phyloP scores from a whole-genome alignment of 2,888 invertebrate genomes.

The Caenorhabditis panamensis region DNA sequence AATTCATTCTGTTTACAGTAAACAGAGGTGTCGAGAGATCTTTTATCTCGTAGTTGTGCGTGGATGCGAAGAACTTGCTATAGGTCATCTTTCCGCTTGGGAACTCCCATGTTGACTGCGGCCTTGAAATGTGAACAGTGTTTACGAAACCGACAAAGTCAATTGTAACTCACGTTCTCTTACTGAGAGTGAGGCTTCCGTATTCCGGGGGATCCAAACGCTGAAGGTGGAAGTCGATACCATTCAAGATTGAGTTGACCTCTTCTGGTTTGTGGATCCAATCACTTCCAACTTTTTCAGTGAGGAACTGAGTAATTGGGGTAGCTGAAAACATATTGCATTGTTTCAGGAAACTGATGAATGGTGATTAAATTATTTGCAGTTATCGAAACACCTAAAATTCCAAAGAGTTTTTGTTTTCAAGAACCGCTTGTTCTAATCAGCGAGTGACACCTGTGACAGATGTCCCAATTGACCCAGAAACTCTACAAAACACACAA shows the following conservation, averaged over 20 bases:
- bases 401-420: too few relatives aligned
- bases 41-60: not conserved
- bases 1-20: not conserved
- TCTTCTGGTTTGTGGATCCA: not conserved
- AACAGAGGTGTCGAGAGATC: not conserved
- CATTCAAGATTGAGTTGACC: conserved; percentile 3
- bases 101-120: not conserved
- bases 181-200: not conserved
- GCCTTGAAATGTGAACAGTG: not conserved
- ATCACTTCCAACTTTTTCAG: not conserved
- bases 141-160: too few relatives aligned
- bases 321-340: not conserved
- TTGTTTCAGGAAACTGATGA: not conserved
- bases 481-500: not conserved
- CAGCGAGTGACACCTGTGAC: too few relatives aligned
- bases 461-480: too few relatives aligned
- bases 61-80: not conserved
- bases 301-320: not conserved
- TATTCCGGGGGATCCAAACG: not conserved
- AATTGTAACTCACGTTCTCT: not conserved
- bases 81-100: not conserved
- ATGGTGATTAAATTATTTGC: too few relatives aligned
- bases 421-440: too few relatives aligned
- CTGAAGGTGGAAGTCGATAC: not conserved
- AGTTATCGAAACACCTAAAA: too few relatives aligned